Percentiles rank a stretch among this genome's conserved stretches.
phyloP scores from a whole-genome alignment of 2,888 invertebrate genomes.

The Acanthopleura granulata region DNA sequence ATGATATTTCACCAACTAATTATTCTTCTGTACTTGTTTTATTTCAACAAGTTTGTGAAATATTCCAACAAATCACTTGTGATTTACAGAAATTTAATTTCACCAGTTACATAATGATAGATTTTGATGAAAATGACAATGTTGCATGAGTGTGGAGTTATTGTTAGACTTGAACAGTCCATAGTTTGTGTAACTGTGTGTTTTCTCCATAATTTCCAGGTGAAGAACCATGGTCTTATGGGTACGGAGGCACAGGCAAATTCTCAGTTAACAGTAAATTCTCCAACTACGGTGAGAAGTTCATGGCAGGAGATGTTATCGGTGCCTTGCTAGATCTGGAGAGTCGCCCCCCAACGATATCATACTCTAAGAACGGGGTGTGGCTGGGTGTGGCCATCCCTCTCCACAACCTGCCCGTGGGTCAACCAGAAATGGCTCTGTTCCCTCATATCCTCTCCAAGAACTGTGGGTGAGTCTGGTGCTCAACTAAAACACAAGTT shows the following conservation, averaged over 20 bases:
- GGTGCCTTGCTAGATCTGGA: constrained; percentile 80
- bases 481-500: no score
- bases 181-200: no score
- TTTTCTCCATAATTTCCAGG: constrained; percentile 70
- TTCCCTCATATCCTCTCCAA: constrained; percentile 93
- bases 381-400: constrained; percentile 82
- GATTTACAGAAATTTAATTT: no score
- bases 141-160: no score
- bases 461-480: constrained; percentile 75
- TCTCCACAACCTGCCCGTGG: constrained; percentile 77
- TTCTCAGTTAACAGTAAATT: constrained; percentile 83
- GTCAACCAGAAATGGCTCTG: constrained; percentile 75
- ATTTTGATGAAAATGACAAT: no score
- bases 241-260: constrained; percentile 87
- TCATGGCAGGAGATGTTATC: constrained; percentile 84
- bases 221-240: constrained; percentile 81
- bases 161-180: no score
- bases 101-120: no score
- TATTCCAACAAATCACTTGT: no score
- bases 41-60: no score
- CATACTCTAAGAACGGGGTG: constrained; percentile 87
- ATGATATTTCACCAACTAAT: no score
- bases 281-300: constrained; percentile 81
- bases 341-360: constrained; percentile 79
- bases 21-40: no score